Evolutionary conservation across 1,140 invertebrate genomes (phyloP), one percentile per base, ranked within the genome.

Genomic region (Heliconius congener): DNA sequence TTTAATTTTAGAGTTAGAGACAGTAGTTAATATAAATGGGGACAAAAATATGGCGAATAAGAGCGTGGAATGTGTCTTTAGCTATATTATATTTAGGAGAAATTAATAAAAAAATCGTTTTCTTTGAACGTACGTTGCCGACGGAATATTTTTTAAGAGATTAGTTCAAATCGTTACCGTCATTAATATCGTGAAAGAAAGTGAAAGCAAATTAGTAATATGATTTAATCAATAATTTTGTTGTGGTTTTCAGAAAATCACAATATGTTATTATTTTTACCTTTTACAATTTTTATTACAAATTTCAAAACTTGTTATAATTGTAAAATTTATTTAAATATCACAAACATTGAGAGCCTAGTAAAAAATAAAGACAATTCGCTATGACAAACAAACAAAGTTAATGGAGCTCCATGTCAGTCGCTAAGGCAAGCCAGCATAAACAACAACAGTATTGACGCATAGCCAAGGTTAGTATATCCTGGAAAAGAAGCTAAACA

Each of bases 401-500:
- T 73, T 70, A 83, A 83, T 83, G 82, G 82, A 83, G 82, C 82
- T 83, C 82, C 82, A 83, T 81, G 46, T 78, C 81, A 83, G 71
- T 90, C 88, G 88, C 88, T 57, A 82, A 37, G 66, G 89, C 88
- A 82, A 71, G 88, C 88, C 9, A 89, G 87, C 87, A 81, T 73
- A 55, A 81, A 55, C 76, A 50, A 83, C 39, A 84, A 82, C 42
- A 76, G n/a, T 60, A 74, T 27, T 57, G 80, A 87, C 89, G 88
- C 89, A 77, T 30, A 79, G 88, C 89, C 80, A 74, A 39, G 11
- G 23, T 66, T 66, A 70, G 83, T 66, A 85, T 72, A 74, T 80
- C 60, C 71, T 81, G 79, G 76, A 82, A 85, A 74, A 80, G 76
- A 80, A 52, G 37, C 37, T 77, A 34, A 9, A 55, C 57, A 57